Percentiles rank a stretch among this genome's conserved stretches.
Evolutionary conservation across 2,113 vertebrate species (phyloP).

Genomic region (Phalacrocorax brasilianus): DNA sequence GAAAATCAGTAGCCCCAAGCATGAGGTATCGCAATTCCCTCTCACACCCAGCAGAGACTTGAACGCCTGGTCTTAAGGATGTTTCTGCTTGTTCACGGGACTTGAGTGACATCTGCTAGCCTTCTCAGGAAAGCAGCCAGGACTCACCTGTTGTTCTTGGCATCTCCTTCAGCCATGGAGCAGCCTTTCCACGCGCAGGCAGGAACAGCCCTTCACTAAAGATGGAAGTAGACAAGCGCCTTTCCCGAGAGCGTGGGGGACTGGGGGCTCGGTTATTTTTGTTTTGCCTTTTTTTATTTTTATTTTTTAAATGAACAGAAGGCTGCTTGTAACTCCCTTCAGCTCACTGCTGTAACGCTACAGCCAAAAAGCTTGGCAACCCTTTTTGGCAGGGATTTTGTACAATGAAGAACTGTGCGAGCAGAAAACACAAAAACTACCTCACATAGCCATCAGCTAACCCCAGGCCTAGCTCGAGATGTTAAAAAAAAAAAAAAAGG

Average conservation of each 20-base stretch:
- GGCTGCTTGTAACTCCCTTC: not conserved
- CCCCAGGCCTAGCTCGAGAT: not conserved
- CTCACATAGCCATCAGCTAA: not conserved
- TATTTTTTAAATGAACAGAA: not conserved
- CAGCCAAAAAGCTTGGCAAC: not conserved
- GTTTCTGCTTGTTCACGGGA: not conserved
- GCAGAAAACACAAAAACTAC: not conserved
- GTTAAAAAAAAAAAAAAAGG: not conserved
- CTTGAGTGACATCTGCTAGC: rapidly evolving
- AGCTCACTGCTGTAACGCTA: not conserved
- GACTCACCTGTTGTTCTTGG: not conserved
- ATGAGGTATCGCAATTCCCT: rapidly evolving
- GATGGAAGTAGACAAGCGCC: not conserved
- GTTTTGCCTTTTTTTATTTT: not conserved
- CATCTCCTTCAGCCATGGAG: rapidly evolving
- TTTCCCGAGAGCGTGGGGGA: not conserved
- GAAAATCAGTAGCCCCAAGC: not conserved
- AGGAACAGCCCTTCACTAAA: not conserved
- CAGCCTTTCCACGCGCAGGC: not conserved
- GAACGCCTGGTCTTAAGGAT: not conserved
- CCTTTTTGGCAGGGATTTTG: not conserved
- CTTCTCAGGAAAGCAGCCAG: not conserved
- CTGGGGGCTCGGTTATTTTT: not conserved
- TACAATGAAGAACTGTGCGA: not conserved
- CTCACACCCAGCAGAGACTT: not conserved